Base-by-base conservation (phyloP, 2,888 invertebrate species). In the Kuschelorhynchus macadamiae region DNA sequence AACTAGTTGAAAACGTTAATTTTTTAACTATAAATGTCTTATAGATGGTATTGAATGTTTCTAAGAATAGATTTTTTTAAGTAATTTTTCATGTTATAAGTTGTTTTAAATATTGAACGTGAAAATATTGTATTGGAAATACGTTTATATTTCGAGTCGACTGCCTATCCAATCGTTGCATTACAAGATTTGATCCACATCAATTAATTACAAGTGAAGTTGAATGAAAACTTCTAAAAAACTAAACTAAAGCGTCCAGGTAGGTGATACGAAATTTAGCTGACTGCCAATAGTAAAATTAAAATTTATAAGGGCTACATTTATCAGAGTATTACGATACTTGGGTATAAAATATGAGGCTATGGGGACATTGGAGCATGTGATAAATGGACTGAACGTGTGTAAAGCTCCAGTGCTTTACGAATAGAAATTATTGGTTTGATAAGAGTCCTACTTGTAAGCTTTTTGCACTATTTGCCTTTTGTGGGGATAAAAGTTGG, bases 341-440 rank as follows among this genome's bases (percentile, higher is more conserved):
- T 60, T 60, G 57, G 57, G n/a, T 17, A 25, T 64, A 39, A 64
- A 64, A 57, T 64, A 64, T 64, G 64, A 30, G 64, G n/a, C 57
- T 17, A 17, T 17, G 64, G 64, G 56, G 64, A 64, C 64, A 64
- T 64, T 39, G 53, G 41, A 46, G 17, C 18, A 30, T 11, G 57
- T 64, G 64, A 64, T 64, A 64, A 64, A 64, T 57, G 64, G 57
- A 47, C 18, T 36, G 64, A 49, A 64, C 64, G 64, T 64, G 64
- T 64, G 64, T 55, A 55, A 47, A 56, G 64, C 55, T 49, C 56
- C 16, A 46, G 11, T 47, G 64, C 64, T 62, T 41, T 64, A 30
- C 64, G 64, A 64, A 64, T 64, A 64, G 64, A 64, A 64, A 64
- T 64, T 64, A 64, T 64, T 56, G 64, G 47, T 52, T 56, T 57